Evolutionary conservation across 2,888 invertebrate species (phyloP).

Genomic region (Pammene aurita): DNA sequence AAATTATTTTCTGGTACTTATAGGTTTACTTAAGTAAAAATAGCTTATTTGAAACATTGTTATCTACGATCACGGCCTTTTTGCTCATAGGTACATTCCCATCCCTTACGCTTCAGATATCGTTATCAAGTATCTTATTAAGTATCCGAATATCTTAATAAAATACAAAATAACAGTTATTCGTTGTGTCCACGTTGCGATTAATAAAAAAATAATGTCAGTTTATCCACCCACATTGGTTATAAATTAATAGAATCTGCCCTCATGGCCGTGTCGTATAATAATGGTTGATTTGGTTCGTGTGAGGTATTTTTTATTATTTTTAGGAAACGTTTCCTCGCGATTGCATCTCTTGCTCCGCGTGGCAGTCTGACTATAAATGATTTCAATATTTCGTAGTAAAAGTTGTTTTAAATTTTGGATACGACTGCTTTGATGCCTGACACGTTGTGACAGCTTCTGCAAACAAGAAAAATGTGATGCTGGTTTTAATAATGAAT

Average conservation of each 20-base stretch:
- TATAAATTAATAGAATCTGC: conserved; percentile 82
- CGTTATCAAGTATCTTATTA: conserved; percentile 51
- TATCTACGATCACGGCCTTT: too few relatives aligned
- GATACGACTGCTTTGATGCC: conserved; percentile 6
- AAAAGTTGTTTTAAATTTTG: conserved; percentile 13
- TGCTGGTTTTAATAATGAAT: too few relatives aligned
- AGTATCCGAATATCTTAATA: conserved; percentile 63
- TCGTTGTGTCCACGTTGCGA: conserved; percentile 59
- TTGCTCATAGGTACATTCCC: not conserved
- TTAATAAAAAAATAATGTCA: conserved; percentile 75
- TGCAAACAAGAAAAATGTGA: not conserved
- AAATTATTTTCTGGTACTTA: too few relatives aligned
- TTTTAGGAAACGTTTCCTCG: conserved; percentile 68
- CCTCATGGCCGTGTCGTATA: conserved; percentile 78
- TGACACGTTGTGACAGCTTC: conserved; percentile 9
- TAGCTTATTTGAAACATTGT: too few relatives aligned
- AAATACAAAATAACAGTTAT: conserved; percentile 75
- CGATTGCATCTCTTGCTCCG: conserved; percentile 69
- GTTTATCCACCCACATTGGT: conserved; percentile 82
- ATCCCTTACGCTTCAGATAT: conserved; percentile 6
- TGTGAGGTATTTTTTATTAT: conserved; percentile 81
- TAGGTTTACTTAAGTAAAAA: too few relatives aligned
- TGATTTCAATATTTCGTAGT: conserved; percentile 24
- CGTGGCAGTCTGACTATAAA: conserved; percentile 39
- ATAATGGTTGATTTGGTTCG: conserved; percentile 77